These are phyloP conservation scores for Upupa epops DNA, from an alignment of 2,113 vertebrate species.

Conservation along the genomic window DNA sequence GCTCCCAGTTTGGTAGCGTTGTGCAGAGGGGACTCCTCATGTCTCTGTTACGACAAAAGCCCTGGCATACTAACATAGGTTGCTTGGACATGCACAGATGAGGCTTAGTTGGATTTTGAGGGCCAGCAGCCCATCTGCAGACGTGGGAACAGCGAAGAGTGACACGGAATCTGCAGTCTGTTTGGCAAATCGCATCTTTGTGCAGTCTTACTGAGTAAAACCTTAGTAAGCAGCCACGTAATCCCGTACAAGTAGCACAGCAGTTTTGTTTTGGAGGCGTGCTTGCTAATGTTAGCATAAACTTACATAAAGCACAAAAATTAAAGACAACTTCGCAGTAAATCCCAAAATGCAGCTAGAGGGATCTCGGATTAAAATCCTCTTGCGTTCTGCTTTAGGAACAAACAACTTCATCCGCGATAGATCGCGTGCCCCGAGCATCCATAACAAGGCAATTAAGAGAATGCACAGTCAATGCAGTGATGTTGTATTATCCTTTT, in stretches of 20 bases:
- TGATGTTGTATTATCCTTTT: conserved; percentile 57
- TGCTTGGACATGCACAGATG: background rate
- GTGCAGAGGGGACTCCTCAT: background rate
- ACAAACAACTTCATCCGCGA: conserved; percentile 41
- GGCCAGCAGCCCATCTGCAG: background rate
- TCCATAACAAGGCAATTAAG: conserved; percentile 64
- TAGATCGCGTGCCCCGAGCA: conserved; percentile 31
- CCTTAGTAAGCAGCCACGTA: background rate
- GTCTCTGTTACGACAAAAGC: background rate
- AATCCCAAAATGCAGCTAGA: conserved; percentile 38
- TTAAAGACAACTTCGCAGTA: conserved; percentile 48
- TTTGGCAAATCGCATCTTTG: background rate
- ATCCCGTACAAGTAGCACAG: background rate
- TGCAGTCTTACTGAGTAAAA: background rate
- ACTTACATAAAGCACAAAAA: conserved; percentile 14
- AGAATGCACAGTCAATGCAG: conserved; percentile 37
- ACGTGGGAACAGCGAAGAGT: background rate
- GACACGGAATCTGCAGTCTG: background rate
- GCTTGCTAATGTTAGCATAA: conserved; percentile 33
- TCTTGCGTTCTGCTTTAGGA: conserved; percentile 32
- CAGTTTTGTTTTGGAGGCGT: conserved; percentile 20
- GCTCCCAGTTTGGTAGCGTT: background rate
- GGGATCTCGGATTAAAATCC: conserved; percentile 55
- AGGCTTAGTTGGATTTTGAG: background rate
- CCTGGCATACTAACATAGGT: rapidly evolving